Base-by-base conservation (phyloP, 2,888 invertebrate genomes). In the Tolmerus cingulatus region DNA sequence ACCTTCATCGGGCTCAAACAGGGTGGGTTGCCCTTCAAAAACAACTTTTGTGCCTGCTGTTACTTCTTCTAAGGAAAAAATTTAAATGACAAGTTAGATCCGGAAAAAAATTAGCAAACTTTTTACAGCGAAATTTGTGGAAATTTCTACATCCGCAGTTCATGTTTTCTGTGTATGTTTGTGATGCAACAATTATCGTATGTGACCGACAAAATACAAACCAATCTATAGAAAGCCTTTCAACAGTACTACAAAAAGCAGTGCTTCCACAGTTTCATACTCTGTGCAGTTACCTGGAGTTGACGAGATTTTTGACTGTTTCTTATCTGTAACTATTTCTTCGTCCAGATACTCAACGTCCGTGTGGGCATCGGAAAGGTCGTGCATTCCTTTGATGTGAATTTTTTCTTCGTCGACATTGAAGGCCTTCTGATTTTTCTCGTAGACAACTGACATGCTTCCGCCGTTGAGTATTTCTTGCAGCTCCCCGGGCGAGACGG, bases 331-430 rank as follows among this genome's bases (percentile, higher is more conserved):
- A 23, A 23, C 34, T 87, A 66, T 74, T 88, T 92, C 92, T 87
- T 92, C 92, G 78, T 93, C 93, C 82, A 94, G 90, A 90, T 94
- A 94, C 90, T 95, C 94, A 84, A 93, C 91, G 90, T 95, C 95
- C 5, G 95, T 94, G 82, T 92, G 91, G 37, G 91, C 91, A 86
- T 94, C 94, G 40, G 91, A 90, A 23, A 89, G 90, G 86, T 91
- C 92, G 79, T 91, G 91, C 88, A 93, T 91, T 78, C 93, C 93
- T 91, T 94, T 94, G 12, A 94, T 91, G 90, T 94, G 93, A 90
- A 93, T 90, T 87, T 92, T 92, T 90, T 94, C 94, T 14, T 92
- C 91, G 55, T 93, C 93, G 4, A 92, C 89, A 90, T 94, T 92
- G 88, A 93, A 93, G 86, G 92, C 91, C 84, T 92, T 92, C 14